Evolutionary conservation across 2,797 vertebrate species (phyloP).

Genomic region (Sarcophilus harrisii): DNA sequence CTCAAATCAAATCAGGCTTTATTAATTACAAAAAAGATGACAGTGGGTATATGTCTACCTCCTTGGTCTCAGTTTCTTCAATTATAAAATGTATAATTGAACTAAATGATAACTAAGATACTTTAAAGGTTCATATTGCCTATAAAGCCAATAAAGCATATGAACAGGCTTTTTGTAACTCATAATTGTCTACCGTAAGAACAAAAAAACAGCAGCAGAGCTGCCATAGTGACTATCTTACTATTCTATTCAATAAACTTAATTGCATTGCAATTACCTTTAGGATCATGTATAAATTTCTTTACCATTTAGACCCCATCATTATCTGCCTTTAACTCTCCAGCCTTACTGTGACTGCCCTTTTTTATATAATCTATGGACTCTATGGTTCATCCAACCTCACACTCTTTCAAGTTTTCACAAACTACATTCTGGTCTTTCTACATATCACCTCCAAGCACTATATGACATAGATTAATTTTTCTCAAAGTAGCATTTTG

Average conservation of each 20-base stretch:
- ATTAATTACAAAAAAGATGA: background rate
- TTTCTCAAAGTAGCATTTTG: background rate
- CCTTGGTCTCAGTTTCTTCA: background rate
- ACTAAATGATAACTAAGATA: background rate
- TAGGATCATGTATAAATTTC: background rate
- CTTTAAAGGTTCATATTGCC: background rate
- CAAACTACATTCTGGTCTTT: background rate
- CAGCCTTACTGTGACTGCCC: background rate
- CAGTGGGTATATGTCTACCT: background rate
- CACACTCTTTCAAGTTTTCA: background rate
- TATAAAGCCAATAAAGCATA: background rate
- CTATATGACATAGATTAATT: too few relatives aligned
- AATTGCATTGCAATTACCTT: background rate
- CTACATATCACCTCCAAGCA: too few relatives aligned
- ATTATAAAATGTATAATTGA: background rate
- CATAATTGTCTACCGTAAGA: background rate
- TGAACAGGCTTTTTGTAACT: background rate
- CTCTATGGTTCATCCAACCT: too few relatives aligned
- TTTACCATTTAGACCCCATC: background rate
- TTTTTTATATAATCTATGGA: too few relatives aligned
- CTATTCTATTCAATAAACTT: background rate
- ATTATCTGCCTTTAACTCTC: background rate
- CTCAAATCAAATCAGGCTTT: background rate
- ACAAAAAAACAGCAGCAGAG: background rate
- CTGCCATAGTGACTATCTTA: background rate